These are phyloP conservation scores for Protodeltote pygarga DNA, from an alignment of 2,888 invertebrate species.

Conservation along the genomic window DNA sequence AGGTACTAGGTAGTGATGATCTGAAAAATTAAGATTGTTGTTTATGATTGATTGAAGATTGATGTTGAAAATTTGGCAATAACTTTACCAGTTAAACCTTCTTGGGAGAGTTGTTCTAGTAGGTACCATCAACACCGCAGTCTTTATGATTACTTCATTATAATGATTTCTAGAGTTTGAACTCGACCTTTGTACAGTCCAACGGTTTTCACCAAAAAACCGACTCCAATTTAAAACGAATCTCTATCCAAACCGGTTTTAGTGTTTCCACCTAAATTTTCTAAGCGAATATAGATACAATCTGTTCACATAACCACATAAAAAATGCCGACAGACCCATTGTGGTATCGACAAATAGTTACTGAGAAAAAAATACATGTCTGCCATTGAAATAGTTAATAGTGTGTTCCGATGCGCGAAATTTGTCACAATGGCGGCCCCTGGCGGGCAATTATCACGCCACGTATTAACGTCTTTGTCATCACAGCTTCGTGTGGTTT, in stretches of 20 bases:
- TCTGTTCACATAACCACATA: constrained; percentile 42
- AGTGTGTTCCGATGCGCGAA: constrained; percentile 79
- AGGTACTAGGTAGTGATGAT: no score
- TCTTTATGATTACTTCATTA: no score
- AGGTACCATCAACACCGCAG: no score
- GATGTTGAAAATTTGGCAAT: neutral
- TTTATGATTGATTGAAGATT: no score
- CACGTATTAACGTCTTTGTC: constrained; percentile 79
- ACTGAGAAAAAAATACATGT: constrained; percentile 57
- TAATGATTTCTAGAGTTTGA: no score
- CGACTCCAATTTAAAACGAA: no score
- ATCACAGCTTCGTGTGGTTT: constrained; percentile 59
- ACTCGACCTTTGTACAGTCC: no score
- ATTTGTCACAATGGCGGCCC: constrained; percentile 76
- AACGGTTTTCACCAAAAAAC: no score
- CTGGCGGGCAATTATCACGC: constrained; percentile 79
- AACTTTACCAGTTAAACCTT: neutral
- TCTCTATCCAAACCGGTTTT: no score
- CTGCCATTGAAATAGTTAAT: constrained; percentile 76
- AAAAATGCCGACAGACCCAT: constrained; percentile 69
- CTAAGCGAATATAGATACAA: constrained; percentile 24
- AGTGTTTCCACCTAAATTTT: constrained; percentile 22
- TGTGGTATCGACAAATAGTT: constrained; percentile 72
- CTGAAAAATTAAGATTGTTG: no score
- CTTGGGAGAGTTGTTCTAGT: no score